phyloP scores from a whole-genome alignment of 2,113 vertebrate genomes.

The Callipepla squamata region DNA sequence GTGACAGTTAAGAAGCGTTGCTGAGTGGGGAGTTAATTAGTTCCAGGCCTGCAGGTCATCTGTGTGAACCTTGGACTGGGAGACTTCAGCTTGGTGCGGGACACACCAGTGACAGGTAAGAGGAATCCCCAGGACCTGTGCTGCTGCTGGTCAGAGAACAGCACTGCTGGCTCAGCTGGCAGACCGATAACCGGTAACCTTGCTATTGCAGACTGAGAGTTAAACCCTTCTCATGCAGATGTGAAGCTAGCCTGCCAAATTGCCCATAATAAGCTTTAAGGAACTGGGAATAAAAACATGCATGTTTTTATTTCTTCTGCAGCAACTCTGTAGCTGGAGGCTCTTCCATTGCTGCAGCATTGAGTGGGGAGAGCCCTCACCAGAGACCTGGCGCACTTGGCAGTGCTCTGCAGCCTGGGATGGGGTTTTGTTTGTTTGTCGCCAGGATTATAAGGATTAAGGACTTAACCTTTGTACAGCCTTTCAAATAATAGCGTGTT shows the following conservation, averaged over 20 bases:
- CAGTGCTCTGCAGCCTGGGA: neutral
- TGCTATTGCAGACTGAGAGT: neutral
- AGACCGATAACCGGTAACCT: neutral
- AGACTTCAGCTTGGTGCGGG: neutral
- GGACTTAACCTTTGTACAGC: conserved; percentile 67
- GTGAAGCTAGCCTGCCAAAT: neutral
- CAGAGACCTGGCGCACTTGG: neutral
- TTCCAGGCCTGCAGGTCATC: neutral
- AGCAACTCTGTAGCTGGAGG: conserved; percentile 11
- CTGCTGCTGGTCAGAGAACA: neutral
- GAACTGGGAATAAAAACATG: neutral
- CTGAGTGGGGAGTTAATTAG: neutral
- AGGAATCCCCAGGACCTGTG: neutral
- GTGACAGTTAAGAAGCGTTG: neutral
- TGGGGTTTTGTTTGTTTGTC: conserved; percentile 63
- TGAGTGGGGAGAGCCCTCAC: neutral
- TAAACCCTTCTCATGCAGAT: neutral
- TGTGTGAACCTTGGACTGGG: neutral
- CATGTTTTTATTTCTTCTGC: neutral
- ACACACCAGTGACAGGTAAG: neutral
- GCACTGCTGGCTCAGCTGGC: neutral
- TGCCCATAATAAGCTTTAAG: neutral
- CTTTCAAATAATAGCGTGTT: conserved; percentile 49
- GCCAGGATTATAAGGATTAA: conserved; percentile 65
- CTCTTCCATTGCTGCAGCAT: neutral